These are phyloP conservation scores for Apamea monoglypha DNA, from an alignment of 2,888 invertebrate genomes.

Conservation along the genomic window DNA sequence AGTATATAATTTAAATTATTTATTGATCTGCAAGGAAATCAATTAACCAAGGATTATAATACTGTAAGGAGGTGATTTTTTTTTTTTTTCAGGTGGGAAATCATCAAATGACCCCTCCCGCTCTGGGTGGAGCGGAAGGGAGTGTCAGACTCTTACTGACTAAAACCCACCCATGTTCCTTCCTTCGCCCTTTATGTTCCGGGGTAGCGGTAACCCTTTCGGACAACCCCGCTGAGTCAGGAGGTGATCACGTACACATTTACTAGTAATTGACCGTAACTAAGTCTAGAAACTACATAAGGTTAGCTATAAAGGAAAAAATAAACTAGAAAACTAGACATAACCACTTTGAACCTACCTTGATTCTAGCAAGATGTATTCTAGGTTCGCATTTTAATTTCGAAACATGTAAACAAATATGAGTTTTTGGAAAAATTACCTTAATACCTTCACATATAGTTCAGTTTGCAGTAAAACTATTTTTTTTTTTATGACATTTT, in stretches of 20 bases:
- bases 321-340: not conserved
- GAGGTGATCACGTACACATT: not conserved
- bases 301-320: slow-evolving; percentile 33
- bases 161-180: too few relatives aligned
- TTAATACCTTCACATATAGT: not conserved
- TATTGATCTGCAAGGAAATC: not conserved
- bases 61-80: not conserved
- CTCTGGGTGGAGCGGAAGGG: too few relatives aligned
- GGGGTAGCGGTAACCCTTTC: too few relatives aligned
- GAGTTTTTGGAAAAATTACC: not conserved
- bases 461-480: not conserved
- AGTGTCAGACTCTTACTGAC: too few relatives aligned
- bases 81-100: too few relatives aligned
- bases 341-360: slow-evolving; percentile 41
- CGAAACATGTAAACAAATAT: slow-evolving; percentile 1
- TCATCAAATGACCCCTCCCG: too few relatives aligned
- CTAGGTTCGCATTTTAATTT: not conserved
- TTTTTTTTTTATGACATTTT: too few relatives aligned
- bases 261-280: not conserved
- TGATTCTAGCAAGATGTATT: not conserved
- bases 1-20: not conserved
- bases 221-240: too few relatives aligned
- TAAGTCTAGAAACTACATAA: slow-evolving; percentile 3
- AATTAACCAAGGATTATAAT: not conserved
- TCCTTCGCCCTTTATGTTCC: too few relatives aligned